A percentile compares a stretch with the other conserved stretches of the same genome.
These are phyloP conservation scores for Plusia festucae DNA, from an alignment of 2,888 invertebrate species.

Conservation along the genomic window DNA sequence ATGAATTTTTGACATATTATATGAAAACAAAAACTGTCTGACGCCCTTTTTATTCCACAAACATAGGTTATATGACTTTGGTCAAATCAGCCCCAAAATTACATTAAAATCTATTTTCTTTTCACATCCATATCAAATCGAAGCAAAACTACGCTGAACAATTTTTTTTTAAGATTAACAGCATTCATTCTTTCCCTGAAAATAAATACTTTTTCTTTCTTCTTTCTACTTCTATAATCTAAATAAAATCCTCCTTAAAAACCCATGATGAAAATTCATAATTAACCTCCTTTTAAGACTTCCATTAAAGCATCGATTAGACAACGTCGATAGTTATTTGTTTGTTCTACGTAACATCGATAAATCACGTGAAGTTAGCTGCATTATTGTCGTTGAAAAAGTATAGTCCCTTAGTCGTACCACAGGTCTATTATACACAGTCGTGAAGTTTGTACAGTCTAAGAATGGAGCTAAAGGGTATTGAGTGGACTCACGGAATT, in stretches of 20 bases:
- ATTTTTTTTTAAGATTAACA: no score
- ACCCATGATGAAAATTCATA: background rate
- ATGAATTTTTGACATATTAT: no score
- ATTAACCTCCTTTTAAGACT: background rate
- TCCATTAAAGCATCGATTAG: background rate
- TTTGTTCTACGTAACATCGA: conserved; percentile 12
- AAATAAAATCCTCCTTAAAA: background rate
- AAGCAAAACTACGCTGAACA: no score
- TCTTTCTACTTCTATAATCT: no score
- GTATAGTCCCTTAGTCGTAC: conserved; percentile 13
- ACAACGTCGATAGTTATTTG: background rate
- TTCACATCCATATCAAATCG: no score
- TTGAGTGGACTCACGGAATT: conserved; percentile 8
- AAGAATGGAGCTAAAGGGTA: conserved; percentile 1
- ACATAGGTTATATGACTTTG: no score
- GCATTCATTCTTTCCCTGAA: no score
- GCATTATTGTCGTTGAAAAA: conserved; percentile 17
- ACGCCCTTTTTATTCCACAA: no score
- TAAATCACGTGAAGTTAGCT: conserved; percentile 30
- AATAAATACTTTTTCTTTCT: no score
- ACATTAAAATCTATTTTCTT: no score
- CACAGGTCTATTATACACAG: conserved; percentile 23
- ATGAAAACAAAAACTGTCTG: no score
- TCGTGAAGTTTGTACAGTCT: conserved; percentile 20
- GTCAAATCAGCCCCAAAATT: no score